A percentile compares a stretch with the other conserved stretches of the same genome.
These are phyloP conservation scores for Neodon shergylaensis DNA, from an alignment of 2,113 vertebrate species.

Conservation along the genomic window DNA sequence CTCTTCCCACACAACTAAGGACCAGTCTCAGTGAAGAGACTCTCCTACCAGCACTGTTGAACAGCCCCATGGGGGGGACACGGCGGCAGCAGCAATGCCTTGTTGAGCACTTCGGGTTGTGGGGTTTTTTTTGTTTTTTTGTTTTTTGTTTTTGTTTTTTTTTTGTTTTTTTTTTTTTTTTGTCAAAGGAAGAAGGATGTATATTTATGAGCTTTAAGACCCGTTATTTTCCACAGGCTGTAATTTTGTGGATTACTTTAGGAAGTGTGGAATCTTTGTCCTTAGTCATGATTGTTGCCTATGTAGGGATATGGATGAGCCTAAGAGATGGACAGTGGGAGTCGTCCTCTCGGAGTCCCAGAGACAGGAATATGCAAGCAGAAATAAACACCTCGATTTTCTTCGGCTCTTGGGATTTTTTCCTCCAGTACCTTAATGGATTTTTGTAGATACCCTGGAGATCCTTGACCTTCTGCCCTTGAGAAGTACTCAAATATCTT, in stretches of 20 bases:
- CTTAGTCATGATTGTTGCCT: background rate
- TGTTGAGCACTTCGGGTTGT: background rate
- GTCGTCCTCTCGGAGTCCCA: background rate
- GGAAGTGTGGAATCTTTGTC: slow-evolving; percentile 26
- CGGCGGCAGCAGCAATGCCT: background rate
- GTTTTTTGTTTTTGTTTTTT: background rate
- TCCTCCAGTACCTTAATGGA: background rate
- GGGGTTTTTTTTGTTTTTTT: background rate
- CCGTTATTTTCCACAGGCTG: slow-evolving; percentile 52
- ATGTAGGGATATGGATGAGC: background rate
- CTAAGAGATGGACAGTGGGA: background rate
- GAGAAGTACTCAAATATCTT: background rate
- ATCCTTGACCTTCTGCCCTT: background rate
- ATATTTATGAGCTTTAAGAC: slow-evolving; percentile 46
- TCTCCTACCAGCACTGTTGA: background rate
- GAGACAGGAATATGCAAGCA: background rate
- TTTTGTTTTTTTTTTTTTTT: background rate
- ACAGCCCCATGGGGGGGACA: background rate
- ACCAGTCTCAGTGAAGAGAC: background rate
- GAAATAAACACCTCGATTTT: accelerated
- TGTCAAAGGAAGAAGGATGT: slow-evolving; percentile 55
- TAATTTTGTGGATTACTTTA: slow-evolving; percentile 49
- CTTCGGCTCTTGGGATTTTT: background rate
- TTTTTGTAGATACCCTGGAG: background rate
- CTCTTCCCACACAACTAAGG: background rate